These are phyloP conservation scores for Caenorhabditis inopinata DNA, from an alignment of 1,140 invertebrate species.

Conservation along the genomic window DNA sequence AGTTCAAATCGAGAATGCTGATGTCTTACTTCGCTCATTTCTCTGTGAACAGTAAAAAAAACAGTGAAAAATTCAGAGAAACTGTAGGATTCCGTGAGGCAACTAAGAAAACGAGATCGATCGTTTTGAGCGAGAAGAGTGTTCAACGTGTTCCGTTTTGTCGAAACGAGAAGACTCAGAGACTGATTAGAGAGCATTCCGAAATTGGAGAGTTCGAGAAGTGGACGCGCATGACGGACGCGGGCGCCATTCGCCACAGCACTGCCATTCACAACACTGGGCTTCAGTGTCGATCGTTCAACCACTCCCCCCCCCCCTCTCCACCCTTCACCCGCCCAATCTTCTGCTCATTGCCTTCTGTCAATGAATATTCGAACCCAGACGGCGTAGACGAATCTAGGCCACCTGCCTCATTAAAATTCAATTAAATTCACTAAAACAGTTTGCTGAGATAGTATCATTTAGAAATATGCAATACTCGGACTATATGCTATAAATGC, in stretches of 20 bases:
- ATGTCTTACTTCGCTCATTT: neutral
- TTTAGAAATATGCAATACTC: too few relatives aligned
- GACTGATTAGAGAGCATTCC: neutral
- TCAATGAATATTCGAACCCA: neutral
- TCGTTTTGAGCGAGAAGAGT: neutral
- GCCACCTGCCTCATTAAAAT: constrained; percentile 26
- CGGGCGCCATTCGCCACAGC: neutral
- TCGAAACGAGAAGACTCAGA: neutral
- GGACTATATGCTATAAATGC: too few relatives aligned
- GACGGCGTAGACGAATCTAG: neutral
- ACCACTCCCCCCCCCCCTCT: neutral
- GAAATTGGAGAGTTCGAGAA: neutral
- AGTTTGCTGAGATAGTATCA: neutral
- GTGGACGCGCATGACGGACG: neutral
- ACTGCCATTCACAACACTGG: neutral
- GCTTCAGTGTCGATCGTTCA: neutral
- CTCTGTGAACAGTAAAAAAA: neutral
- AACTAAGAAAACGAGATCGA: neutral
- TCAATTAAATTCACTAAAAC: neutral
- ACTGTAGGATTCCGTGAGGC: too few relatives aligned
- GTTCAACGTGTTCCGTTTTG: neutral
- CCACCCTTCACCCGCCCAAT: too few relatives aligned
- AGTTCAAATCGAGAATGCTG: neutral
- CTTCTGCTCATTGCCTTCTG: too few relatives aligned
- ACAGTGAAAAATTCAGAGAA: neutral